Conservation (phyloP, 2,888 invertebrate genomes). For the Stramonita haemastoma region DNA sequence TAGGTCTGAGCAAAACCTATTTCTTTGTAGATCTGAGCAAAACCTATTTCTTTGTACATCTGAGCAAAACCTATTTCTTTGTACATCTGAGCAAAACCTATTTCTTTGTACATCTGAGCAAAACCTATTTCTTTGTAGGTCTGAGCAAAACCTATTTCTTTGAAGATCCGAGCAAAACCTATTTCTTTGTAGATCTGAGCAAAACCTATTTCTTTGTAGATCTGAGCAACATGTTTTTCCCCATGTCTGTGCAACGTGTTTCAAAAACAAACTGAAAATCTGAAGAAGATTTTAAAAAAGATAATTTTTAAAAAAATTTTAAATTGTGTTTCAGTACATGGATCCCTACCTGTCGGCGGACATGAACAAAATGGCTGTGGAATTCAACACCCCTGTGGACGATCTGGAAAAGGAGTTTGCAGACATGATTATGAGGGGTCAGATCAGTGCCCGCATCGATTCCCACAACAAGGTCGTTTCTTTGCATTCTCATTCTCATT, state of each 20-base stretch:
- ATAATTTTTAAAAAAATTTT: not conserved
- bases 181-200: not conserved
- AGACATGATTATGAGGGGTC: conserved; percentile 96
- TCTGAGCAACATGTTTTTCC: not conserved
- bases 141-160: too few relatives aligned
- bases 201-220: not conserved
- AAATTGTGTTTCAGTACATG: conserved; percentile 78
- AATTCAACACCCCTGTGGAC: conserved; percentile 94
- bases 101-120: too few relatives aligned
- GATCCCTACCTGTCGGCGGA: conserved; percentile 98
- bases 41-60: too few relatives aligned
- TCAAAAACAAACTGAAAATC: not conserved
- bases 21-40: too few relatives aligned
- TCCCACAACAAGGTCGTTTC: conserved; percentile 90
- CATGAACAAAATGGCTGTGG: conserved; percentile 96
- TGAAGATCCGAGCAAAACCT: not conserved
- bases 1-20: too few relatives aligned
- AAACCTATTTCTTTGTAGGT: too few relatives aligned
- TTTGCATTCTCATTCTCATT: conserved; percentile 80
- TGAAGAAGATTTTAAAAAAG: not conserved
- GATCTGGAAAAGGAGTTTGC: conserved; percentile 97
- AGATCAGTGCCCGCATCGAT: conserved; percentile 97
- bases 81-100: too few relatives aligned
- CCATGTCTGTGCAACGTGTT: not conserved
- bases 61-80: too few relatives aligned